Base-by-base conservation (phyloP, 1,140 invertebrate genomes). In the Cotesia typhae region DNA sequence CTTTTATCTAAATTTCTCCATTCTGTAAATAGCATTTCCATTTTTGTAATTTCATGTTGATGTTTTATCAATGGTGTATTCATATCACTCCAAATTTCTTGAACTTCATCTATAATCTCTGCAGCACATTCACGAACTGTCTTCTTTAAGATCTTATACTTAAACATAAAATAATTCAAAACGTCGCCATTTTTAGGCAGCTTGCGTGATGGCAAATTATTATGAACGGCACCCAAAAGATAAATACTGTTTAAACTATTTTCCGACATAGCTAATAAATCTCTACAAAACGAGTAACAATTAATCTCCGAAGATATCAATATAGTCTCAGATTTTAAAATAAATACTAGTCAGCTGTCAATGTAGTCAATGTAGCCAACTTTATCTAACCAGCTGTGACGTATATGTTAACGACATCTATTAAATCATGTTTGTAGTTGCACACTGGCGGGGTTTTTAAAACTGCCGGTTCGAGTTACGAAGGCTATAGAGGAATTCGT, bases 141-240 rank as follows among this genome's bases (percentile, higher is more conserved):
- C 14, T 55, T 55, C 53, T 55, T 55, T 55, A 55, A 55, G 53
- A 55, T 55, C 53, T 55, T 55, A 4, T 55, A 55, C 53, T 55
- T 55, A n/a, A 55, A 55, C 53, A 55, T 17, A 55, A 55, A 55
- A 55, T 55, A 55, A 55, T 55, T 55, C 14, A 17, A 55, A 55
- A 55, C 53, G 14, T 55, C 53, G 12, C 53, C 53, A 17, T 55
- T 55, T 17, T 55, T 55, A 55, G 53, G 53, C 53, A 55, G 53
- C 53, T 55, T 55, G 53, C 53, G 53, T 55, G 14, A 55, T 14
- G 53, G 2, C 53, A 55, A 55, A 55, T 17, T 55, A 55, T 55
- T 55, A 55, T 55, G 12, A 14, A 17, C 12, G 4, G 53, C 53
- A 14, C 53, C 53, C 6, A 55, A 55, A 55, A 55, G 6, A 55